Base-by-base conservation (phyloP, 2,797 vertebrate genomes). In the Enteromius fasciolatus region DNA sequence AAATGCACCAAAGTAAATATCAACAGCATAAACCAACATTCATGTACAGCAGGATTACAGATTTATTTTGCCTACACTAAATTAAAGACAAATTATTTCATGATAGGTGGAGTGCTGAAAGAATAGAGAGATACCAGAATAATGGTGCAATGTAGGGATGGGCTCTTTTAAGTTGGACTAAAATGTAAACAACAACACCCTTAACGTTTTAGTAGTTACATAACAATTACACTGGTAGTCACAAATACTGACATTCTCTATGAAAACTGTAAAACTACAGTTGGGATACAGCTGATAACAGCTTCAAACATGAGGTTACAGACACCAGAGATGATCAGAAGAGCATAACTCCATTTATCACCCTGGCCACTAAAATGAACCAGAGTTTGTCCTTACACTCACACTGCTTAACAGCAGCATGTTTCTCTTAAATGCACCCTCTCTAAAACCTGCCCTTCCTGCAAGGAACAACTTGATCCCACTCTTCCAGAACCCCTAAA, bases 221-320 rank as follows among this genome's bases (percentile, higher is more conserved):
- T 39, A 59, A 69, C 23, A 52, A 57, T 36, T 48, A 52, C 4
- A 23, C 18, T 39, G 33, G 50, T 17, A 36, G 44, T 25, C 64
- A 28, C 67, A 74, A 50, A 87, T 63, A 31, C 28, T 63, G 81
- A 84, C 76, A 33, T 52, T 12, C 70, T 73, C 70, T 8, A n/a
- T 8, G 5, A 18, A 73, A 52, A 33, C 20, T 52, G 10, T 48
- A 6, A 33, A 73, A 52, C 39, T 73, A 11, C 3, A 50, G 44
- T 72, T 50, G 18, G 25, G 46, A 72, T 72, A 23, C 48, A 50
- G 48, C 44, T 86, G 89, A 87, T 89, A 88, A 92, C 88, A 81
- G 59, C 59, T 63, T 63, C 15, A 63, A 31, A 17, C 28, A 31
- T 31, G 28, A 63, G 61, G 28, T 31, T 31, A 63, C 6, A 31